Base-by-base conservation (phyloP, 1,140 invertebrate species). In the Rhyacophila brunnea region DNA sequence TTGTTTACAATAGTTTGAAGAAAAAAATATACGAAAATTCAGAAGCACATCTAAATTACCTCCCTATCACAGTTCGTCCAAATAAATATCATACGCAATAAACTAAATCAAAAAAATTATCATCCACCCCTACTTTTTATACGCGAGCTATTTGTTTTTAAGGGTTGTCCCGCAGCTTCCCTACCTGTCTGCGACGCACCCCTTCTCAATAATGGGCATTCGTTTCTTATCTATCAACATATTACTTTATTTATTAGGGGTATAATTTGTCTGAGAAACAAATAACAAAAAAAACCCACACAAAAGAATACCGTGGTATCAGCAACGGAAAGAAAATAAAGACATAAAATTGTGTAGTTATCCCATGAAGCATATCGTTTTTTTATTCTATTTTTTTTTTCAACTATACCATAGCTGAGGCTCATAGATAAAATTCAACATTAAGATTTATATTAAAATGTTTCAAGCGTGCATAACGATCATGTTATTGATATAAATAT, bases 201-300 rank as follows among this genome's bases (percentile, higher is more conserved):
- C 59, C 59, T 61, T 49, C 52, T 13, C 51, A 35, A 46, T 56
- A 52, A 18, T 14, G 17, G 48, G 53, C 38, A 50, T 40, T 20
- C 50, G 48, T 35, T 32, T 18, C 55, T 62, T 62, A 62, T 62
- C 60, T 62, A 40, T 19, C 34, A 40, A 62, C 60, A 62, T 62
- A 62, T 58, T 58, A 49, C 54, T 50, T 58, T 53, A 62, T 62
- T 62, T 62, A 62, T 57, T 53, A 35, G 38, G 54, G 54, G 35
- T 50, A 62, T 58, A 57, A 58, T 62, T 62, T 62, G 60, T 62
- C 44, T 42, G 11, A 10, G 23, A 7, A 53, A 49, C 23, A 47
- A 56, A 28, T 15, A 19, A 19, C 23, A 28, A 28, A 45, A 45
- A 45, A 46, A 46, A 36, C 13, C 20, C 5, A 45, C 14, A 32